Evolutionary conservation across 2,888 invertebrate genomes (phyloP).

Genomic region (Tholera decimalis): DNA sequence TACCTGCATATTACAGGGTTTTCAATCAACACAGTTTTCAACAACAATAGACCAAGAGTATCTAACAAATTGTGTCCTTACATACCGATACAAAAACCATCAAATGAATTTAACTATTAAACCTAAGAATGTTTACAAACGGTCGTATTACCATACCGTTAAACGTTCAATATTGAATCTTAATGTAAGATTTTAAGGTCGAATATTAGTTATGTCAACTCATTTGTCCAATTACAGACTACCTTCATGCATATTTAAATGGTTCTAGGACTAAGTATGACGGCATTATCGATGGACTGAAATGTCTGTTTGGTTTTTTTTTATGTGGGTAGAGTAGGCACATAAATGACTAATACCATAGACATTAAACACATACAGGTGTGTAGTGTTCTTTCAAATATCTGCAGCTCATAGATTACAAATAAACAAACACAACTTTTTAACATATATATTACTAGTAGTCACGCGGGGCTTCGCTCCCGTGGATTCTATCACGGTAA

Average conservation of each 20-base stretch:
- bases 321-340: not conserved
- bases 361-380: too few species aligned
- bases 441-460: too few species aligned
- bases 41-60: constrained; percentile 21
- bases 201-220: constrained; percentile 22
- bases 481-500: too few species aligned
- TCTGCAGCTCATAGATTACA: too few species aligned
- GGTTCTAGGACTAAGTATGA: constrained; percentile 63
- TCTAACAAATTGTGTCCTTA: constrained; percentile 12
- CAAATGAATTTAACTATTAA: constrained; percentile 50
- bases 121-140: constrained; percentile 14
- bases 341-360: too few species aligned
- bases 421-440: too few species aligned
- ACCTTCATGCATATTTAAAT: constrained; percentile 68
- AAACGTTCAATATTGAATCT: constrained; percentile 29
- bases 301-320: constrained; percentile 43
- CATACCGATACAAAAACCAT: constrained; percentile 38
- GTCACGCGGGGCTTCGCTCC: too few species aligned
- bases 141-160: constrained; percentile 5
- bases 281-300: constrained; percentile 58
- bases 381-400: too few species aligned
- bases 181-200: constrained; percentile 35
- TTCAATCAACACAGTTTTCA: not conserved
- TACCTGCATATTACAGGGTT: not conserved
- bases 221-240: constrained; percentile 62